These are phyloP conservation scores for Oreochromis tanganicae DNA, from an alignment of 2,113 vertebrate genomes.

Conservation along the genomic window DNA sequence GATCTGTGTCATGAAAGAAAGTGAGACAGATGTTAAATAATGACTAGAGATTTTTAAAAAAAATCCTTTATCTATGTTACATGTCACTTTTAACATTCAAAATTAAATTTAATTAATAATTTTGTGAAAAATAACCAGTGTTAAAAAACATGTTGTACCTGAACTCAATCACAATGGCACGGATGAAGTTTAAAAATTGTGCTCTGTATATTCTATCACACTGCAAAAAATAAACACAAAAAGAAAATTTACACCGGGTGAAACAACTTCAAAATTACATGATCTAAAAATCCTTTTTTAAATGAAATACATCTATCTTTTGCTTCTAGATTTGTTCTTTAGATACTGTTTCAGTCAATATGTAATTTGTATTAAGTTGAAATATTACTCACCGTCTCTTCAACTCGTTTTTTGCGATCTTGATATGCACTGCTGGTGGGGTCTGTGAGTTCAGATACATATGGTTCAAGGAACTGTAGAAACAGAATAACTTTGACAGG, in stretches of 20 bases:
- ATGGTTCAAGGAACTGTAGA: background rate
- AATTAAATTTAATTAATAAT: background rate
- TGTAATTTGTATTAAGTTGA: background rate
- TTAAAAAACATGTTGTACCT: background rate
- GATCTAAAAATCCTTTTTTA: background rate
- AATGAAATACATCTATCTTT: background rate
- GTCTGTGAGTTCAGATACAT: background rate
- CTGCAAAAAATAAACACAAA: background rate
- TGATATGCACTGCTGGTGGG: background rate
- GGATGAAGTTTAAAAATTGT: accelerated
- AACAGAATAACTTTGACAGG: background rate
- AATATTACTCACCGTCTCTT: background rate
- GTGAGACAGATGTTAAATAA: background rate
- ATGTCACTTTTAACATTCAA: background rate
- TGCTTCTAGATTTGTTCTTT: background rate
- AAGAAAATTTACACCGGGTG: background rate
- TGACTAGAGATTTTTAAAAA: background rate
- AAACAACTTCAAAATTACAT: background rate
- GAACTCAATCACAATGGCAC: background rate
- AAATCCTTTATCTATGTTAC: background rate
- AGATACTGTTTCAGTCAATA: background rate
- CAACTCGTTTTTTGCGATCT: background rate
- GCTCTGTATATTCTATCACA: background rate
- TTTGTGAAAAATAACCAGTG: background rate
- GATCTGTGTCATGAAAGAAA: background rate